phyloP scores from a whole-genome alignment of 2,797 vertebrate genomes.

The Pseudochirops cupreus region DNA sequence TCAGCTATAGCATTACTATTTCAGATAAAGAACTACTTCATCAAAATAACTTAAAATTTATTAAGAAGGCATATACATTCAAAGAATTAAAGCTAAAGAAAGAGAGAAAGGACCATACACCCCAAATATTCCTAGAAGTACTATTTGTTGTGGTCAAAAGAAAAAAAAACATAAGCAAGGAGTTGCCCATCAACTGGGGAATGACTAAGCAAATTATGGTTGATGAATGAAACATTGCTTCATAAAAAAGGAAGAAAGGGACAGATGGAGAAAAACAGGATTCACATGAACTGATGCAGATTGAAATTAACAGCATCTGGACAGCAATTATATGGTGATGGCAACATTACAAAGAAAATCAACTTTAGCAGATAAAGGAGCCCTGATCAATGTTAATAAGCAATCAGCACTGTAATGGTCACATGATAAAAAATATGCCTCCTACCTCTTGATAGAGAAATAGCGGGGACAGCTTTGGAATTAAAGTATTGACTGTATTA shows the following conservation, averaged over 20 bases:
- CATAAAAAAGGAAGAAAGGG: not conserved
- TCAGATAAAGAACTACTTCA: not conserved
- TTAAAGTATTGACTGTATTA: not conserved
- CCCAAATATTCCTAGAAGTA: not conserved
- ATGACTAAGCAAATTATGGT: not conserved
- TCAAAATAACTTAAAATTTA: slow-evolving; percentile 15
- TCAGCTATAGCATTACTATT: not conserved
- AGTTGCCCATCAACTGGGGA: not conserved
- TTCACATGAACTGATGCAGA: not conserved
- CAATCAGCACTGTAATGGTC: not conserved
- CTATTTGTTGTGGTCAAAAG: not conserved
- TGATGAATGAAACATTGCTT: not conserved
- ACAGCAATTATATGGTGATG: not conserved
- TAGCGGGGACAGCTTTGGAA: not conserved
- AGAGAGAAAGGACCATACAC: not conserved
- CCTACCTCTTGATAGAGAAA: not conserved
- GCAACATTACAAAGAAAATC: not conserved
- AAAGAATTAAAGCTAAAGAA: not conserved
- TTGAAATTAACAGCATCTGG: not conserved
- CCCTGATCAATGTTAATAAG: not conserved
- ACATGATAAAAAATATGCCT: not conserved
- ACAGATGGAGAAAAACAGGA: not conserved
- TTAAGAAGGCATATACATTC: not conserved
- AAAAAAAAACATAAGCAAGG: not conserved
- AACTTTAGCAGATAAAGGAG: not conserved